Conservation (phyloP, 2,113 vertebrate species). For the Hydrolagus affinis region DNA sequence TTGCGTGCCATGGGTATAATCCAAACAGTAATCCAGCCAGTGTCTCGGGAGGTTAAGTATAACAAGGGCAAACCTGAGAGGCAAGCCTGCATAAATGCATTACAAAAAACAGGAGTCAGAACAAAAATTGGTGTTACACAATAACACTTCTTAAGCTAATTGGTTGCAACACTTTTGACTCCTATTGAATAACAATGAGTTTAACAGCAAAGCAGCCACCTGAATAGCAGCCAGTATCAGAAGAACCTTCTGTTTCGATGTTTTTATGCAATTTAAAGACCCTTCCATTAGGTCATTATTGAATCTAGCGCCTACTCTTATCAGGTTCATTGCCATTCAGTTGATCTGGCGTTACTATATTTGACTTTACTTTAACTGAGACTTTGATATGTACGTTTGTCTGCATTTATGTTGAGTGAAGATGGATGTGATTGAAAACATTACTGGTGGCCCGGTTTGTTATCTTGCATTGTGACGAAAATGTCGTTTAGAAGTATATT, state of each 20-base stretch:
- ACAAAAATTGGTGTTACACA: neutral
- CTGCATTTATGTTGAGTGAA: too few relatives aligned
- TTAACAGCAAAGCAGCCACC: too few relatives aligned
- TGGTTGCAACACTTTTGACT: neutral
- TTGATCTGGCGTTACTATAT: too few relatives aligned
- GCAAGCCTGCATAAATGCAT: neutral
- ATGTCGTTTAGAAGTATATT: too few relatives aligned
- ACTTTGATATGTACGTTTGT: too few relatives aligned
- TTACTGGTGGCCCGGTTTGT: too few relatives aligned
- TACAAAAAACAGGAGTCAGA: neutral
- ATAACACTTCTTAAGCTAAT: neutral
- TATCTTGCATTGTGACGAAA: too few relatives aligned
- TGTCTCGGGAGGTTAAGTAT: neutral
- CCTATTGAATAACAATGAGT: neutral
- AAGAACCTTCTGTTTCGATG: neutral
- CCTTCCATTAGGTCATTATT: neutral
- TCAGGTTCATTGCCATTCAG: neutral
- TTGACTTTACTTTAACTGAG: too few relatives aligned
- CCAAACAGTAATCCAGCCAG: neutral
- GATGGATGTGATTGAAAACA: too few relatives aligned
- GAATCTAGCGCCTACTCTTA: neutral
- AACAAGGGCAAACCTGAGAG: slow-evolving; percentile 6
- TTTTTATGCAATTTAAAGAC: neutral
- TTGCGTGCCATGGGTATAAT: neutral
- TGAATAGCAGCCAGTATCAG: neutral